Percentiles rank a stretch among this genome's conserved stretches.
These are phyloP conservation scores for Rutilus rutilus DNA, from an alignment of 2,113 vertebrate species.

Conservation along the genomic window DNA sequence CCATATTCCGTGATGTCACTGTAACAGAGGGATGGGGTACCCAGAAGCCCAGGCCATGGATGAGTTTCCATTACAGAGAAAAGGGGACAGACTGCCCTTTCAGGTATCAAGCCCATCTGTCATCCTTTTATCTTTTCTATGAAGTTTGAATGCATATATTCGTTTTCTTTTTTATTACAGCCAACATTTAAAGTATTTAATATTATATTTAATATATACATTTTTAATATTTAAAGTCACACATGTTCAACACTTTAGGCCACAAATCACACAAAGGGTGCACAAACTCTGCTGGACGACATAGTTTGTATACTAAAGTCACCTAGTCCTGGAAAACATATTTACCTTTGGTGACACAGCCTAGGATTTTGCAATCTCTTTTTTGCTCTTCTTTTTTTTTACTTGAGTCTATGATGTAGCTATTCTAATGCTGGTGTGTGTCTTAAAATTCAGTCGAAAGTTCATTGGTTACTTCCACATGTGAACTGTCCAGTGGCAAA, in stretches of 20 bases:
- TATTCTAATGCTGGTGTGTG: background rate
- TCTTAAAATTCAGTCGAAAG: background rate
- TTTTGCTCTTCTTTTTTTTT: background rate
- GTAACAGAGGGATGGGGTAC: constrained; percentile 67
- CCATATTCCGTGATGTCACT: background rate
- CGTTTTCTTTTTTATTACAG: background rate
- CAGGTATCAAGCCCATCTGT: constrained; percentile 63
- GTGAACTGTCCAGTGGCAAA: background rate
- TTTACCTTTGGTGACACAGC: background rate
- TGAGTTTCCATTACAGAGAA: constrained; percentile 61
- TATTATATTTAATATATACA: no score
- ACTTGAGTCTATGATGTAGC: background rate
- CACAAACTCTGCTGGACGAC: background rate
- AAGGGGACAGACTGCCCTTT: constrained; percentile 67
- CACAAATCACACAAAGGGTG: background rate
- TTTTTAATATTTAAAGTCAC: background rate
- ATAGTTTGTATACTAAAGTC: background rate
- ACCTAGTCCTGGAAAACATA: background rate
- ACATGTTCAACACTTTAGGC: background rate
- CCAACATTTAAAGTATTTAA: background rate
- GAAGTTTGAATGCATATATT: background rate
- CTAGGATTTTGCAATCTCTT: background rate
- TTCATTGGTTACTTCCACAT: background rate
- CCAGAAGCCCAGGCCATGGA: constrained; percentile 61
- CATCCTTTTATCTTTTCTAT: background rate